Percentiles rank a stretch among this genome's conserved stretches.
Conservation (phyloP, 2,888 invertebrate genomes). For the Drosophila austrosaltans region DNA sequence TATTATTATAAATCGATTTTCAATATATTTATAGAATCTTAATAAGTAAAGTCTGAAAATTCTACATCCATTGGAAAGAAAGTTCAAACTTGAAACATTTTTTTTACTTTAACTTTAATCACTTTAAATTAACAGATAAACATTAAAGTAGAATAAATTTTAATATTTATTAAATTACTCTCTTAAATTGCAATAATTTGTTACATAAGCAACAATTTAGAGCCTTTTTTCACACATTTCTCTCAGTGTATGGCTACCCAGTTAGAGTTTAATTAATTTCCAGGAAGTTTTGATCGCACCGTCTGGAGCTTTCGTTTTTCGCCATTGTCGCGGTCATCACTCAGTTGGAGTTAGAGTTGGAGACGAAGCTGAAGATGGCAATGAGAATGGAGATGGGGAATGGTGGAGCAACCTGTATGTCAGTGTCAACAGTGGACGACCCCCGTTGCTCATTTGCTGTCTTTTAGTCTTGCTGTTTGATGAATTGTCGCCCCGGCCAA, state of each 20-base stretch:
- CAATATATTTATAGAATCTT: too few relatives aligned
- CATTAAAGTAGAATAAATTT: too few relatives aligned
- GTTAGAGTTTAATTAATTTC: constrained; percentile 76
- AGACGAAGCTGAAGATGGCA: constrained; percentile 16
- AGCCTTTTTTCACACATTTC: constrained; percentile 4
- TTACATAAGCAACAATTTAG: too few relatives aligned
- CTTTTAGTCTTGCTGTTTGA: constrained; percentile 71
- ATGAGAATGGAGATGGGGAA: constrained; percentile 17
- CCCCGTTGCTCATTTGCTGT: constrained; percentile 63
- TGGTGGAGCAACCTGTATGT: constrained; percentile 61
- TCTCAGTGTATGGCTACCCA: constrained; percentile 41
- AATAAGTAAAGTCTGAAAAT: too few relatives aligned
- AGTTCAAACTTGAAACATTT: too few relatives aligned
- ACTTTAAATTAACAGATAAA: too few relatives aligned
- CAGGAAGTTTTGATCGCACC: constrained; percentile 71
- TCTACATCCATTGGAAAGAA: too few relatives aligned
- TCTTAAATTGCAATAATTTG: too few relatives aligned
- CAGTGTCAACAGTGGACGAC: constrained; percentile 74
- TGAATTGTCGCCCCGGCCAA: constrained; percentile 70
- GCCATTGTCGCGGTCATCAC: constrained; percentile 77
- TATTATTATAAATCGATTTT: too few relatives aligned
- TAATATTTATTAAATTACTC: too few relatives aligned
- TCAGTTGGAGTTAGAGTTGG: constrained; percentile 57
- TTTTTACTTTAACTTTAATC: too few relatives aligned
- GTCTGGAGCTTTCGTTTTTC: constrained; percentile 63